Evolutionary conservation across 2,113 vertebrate genomes (phyloP).

Genomic region (Elgaria multicarinata): DNA sequence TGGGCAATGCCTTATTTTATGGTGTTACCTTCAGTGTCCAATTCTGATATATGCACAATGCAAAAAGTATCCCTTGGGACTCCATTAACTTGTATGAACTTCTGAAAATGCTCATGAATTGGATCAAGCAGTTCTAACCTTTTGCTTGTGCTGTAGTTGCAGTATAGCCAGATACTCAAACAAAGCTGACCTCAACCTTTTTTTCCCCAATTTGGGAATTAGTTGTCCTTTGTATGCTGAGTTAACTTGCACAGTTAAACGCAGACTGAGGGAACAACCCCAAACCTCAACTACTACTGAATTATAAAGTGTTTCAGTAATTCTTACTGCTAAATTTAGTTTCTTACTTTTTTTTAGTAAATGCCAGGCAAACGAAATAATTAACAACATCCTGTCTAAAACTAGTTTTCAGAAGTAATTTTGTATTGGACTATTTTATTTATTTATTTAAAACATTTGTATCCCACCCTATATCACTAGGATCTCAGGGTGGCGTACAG

Average conservation of each 20-base stretch:
- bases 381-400: neutral
- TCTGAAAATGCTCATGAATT: neutral
- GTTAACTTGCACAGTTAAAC: neutral
- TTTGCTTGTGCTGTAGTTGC: neutral
- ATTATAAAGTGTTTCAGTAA: neutral
- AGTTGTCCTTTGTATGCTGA: neutral
- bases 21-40: neutral
- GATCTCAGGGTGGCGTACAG: too few species aligned
- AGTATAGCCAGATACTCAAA: neutral
- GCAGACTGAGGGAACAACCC: neutral
- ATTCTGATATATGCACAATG: neutral
- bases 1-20: neutral
- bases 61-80: neutral
- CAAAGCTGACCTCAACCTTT: too few species aligned
- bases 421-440: neutral
- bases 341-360: neutral
- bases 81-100: neutral
- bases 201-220: neutral
- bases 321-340: neutral
- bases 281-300: neutral
- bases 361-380: neutral
- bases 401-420: neutral
- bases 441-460: too few species aligned
- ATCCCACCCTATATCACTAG: too few species aligned
- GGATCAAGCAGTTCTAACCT: neutral